A percentile compares a stretch with the other conserved stretches of the same genome.
These are phyloP conservation scores for Ophthalmolycus amberensis DNA, from an alignment of 2,113 vertebrate genomes.

Conservation along the genomic window DNA sequence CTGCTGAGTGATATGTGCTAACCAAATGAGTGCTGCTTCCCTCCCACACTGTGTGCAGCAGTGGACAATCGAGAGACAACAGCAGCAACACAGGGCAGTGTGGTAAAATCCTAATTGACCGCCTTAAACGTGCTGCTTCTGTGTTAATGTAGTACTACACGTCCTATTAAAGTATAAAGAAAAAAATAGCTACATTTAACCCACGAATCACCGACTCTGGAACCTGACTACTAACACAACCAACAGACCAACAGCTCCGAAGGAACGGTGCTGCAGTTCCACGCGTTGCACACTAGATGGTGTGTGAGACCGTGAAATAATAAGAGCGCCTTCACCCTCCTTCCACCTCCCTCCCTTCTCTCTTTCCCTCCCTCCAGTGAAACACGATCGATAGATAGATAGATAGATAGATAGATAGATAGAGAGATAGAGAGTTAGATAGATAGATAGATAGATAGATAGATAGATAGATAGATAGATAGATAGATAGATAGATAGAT, in stretches of 20 bases:
- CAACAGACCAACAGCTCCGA: neutral
- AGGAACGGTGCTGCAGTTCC: constrained; percentile 38
- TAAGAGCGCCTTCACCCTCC: constrained; percentile 23
- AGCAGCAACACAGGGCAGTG: neutral
- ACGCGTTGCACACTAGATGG: constrained; percentile 73
- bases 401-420: too few relatives aligned
- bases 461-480: too few relatives aligned
- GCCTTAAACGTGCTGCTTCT: neutral
- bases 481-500: neutral
- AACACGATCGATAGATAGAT: constrained; percentile 5
- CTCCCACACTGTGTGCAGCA: constrained; percentile 34
- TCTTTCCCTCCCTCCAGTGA: constrained; percentile 24
- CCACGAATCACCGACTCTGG: constrained; percentile 16
- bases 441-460: too few relatives aligned
- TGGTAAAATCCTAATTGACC: neutral
- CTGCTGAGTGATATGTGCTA: constrained; percentile 66
- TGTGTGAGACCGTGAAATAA: constrained; percentile 77
- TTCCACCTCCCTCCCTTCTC: constrained; percentile 18
- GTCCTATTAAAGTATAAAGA: neutral
- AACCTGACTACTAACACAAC: constrained; percentile 1
- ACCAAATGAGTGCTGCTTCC: constrained; percentile 44
- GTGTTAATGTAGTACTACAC: neutral
- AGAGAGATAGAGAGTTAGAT: too few relatives aligned
- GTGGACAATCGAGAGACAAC: neutral
- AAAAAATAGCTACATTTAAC: constrained; percentile 14